Percentiles rank a stretch among this genome's conserved stretches.
phyloP scores from a whole-genome alignment of 2,888 invertebrate species.

The Lycophotia porphyrea region DNA sequence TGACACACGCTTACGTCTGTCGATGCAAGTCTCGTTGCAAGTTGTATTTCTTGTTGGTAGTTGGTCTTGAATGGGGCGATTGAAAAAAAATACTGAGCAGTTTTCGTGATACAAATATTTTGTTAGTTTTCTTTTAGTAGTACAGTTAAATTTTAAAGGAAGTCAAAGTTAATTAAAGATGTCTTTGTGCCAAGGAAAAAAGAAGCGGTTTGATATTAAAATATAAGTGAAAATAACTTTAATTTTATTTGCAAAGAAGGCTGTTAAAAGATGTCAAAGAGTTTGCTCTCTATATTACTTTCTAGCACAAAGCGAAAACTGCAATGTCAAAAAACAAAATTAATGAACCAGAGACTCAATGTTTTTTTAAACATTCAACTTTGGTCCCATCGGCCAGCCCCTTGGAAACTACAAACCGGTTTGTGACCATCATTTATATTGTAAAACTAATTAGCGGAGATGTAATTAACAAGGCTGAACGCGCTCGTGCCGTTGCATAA shows the following conservation, averaged over 20 bases:
- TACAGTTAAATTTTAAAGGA: background rate
- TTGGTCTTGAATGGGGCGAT: background rate
- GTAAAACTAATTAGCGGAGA: constrained; percentile 81
- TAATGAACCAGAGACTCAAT: background rate
- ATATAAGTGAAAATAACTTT: background rate
- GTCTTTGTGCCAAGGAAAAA: background rate
- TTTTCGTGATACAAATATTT: background rate
- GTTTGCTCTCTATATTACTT: background rate
- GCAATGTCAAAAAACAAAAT: constrained; percentile 2
- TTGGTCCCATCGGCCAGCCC: constrained; percentile 3
- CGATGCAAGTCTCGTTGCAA: background rate
- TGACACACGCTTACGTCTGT: background rate
- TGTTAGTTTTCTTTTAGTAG: background rate
- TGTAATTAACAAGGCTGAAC: constrained; percentile 82
- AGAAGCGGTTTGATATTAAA: background rate
- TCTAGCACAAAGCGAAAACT: background rate
- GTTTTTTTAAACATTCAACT: constrained; percentile 20
- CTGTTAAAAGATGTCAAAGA: background rate
- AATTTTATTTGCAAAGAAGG: background rate
- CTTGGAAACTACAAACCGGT: constrained; percentile 53
- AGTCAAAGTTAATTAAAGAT: background rate
- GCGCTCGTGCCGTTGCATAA: constrained; percentile 86
- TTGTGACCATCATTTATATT: constrained; percentile 69
- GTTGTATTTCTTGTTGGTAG: too few species aligned
- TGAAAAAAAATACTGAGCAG: background rate